Conservation (phyloP, 2,888 invertebrate genomes). For the Esperia sulphurella region DNA sequence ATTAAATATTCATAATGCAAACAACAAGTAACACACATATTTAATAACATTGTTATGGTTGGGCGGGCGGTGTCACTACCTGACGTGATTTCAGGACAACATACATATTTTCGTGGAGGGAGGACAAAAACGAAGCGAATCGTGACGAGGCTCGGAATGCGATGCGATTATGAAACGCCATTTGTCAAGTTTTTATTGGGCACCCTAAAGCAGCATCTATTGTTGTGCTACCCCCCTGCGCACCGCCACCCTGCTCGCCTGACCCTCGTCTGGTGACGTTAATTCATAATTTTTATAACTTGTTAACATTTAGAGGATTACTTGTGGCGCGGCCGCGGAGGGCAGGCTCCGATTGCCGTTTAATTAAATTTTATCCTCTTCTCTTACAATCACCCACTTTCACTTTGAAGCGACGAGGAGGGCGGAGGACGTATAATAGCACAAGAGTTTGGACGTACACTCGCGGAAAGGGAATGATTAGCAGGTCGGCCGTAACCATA, state of each 20-base stretch:
- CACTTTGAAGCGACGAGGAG: not conserved
- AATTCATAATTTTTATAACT: slow-evolving; percentile 76
- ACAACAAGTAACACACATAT: not conserved
- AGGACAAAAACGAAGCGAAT: slow-evolving; percentile 48
- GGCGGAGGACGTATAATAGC: not conserved
- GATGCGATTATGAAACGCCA: slow-evolving; percentile 76
- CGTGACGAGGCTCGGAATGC: slow-evolving; percentile 70
- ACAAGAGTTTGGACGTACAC: too few species aligned
- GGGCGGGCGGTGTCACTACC: not conserved
- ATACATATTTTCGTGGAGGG: slow-evolving; percentile 53
- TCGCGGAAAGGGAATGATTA: too few species aligned
- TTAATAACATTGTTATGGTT: not conserved
- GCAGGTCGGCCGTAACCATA: too few species aligned
- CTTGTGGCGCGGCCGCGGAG: slow-evolving; percentile 16
- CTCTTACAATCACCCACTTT: not conserved
- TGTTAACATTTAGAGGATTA: slow-evolving; percentile 63
- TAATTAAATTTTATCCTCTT: slow-evolving; percentile 40
- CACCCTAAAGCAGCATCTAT: slow-evolving; percentile 62
- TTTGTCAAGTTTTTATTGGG: slow-evolving; percentile 80
- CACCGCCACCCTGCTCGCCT: slow-evolving; percentile 24
- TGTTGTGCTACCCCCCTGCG: slow-evolving; percentile 44
- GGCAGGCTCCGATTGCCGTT: slow-evolving; percentile 25
- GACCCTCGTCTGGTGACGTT: slow-evolving; percentile 66
- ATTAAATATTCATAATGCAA: not conserved
- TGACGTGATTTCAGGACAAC: slow-evolving; percentile 36